Base-by-base conservation (phyloP, 2,797 vertebrate genomes). In the Acrossocheilus wenchowensis region DNA sequence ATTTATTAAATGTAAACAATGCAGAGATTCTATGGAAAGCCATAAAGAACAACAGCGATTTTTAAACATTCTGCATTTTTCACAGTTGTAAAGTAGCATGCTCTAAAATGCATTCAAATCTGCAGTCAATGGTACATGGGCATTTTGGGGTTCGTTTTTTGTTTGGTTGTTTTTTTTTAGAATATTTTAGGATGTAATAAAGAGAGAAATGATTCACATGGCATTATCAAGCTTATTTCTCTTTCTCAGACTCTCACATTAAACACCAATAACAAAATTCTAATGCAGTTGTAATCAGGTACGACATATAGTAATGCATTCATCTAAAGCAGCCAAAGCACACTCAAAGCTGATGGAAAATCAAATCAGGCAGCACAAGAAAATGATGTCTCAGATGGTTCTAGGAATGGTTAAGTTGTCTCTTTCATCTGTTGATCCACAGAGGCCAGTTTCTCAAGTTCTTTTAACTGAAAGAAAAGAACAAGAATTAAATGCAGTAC, bases 391-490 rank as follows among this genome's bases (percentile, higher is more conserved):
- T 62, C 75, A 39, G 93, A 84, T 91, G 91, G 41, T 95, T 96
- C 83, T 94, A 95, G 96, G 90, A 97, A 92, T 86, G 97, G 96
- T 91, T 96, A 94, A 1, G 96, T 96, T 41, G 98, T 97, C 90
- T 97, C 97, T 95, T 98, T 97, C 91, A 98, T 90, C 91, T 97
- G 97, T 93, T 95, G 88, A 89, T 99, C 97, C 97, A 97, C 97
- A 0, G 95, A 95, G 4, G 96, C 96, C 36, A 99, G 92, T 87
- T 97, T 98, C 90, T 97, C 96, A 91, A 98, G 94, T 87, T 98
- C 95, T 73, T 96, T 97, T 87, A 97, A 96, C 98, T 95, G 95
- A 80, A 43, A 85, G 23, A 84, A 73, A 68, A 87, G 30, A 83
- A 21, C 21, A 72, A 80, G 74, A 15, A 34, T 60, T 41, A 41